Percentiles rank a stretch among this genome's conserved stretches.
phyloP scores from a whole-genome alignment of 30 jellyfish, hydroid and myxozoan genomes.

The Rhopilema esculentum region DNA sequence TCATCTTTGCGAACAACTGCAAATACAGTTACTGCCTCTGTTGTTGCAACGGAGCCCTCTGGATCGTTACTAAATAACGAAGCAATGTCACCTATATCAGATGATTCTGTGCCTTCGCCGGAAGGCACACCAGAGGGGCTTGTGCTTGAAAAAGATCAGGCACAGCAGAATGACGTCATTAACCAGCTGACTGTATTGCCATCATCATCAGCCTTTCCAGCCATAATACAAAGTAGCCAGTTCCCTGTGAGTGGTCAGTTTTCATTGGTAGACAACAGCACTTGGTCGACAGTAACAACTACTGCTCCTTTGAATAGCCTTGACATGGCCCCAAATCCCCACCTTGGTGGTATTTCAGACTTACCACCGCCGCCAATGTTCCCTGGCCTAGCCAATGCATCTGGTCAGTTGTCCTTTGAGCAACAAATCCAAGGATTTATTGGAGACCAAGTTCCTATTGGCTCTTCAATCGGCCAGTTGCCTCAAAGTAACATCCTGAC shows the following conservation, averaged over 20 bases:
- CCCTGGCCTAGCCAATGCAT: background rate
- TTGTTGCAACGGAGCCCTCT: constrained; percentile 43
- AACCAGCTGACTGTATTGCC: background rate
- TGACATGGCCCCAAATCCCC: constrained; percentile 2
- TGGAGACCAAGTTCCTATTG: constrained; percentile 20
- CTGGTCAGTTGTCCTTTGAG: constrained; percentile 12
- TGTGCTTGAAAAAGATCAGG: constrained; percentile 43
- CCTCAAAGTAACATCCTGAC: constrained; percentile 8
- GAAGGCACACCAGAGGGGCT: constrained; percentile 85
- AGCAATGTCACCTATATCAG: constrained; percentile 74
- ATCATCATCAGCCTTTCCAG: background rate
- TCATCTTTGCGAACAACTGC: constrained; percentile 9
- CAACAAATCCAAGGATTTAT: constrained; percentile 31
- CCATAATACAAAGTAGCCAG: constrained; percentile 15
- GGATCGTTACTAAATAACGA: constrained; percentile 44
- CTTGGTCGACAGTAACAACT: constrained; percentile 22
- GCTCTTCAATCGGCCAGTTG: constrained; percentile 24
- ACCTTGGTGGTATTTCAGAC: background rate
- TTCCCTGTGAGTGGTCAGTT: constrained; percentile 19
- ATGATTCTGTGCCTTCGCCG: constrained; percentile 73
- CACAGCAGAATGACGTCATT: background rate
- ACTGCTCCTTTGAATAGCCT: constrained; percentile 4
- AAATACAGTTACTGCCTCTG: background rate
- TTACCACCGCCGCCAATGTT: constrained; percentile 56
- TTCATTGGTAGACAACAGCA: background rate